These are phyloP conservation scores for Ammodytes marinus DNA, from an alignment of 2,113 vertebrate genomes.

Conservation along the genomic window DNA sequence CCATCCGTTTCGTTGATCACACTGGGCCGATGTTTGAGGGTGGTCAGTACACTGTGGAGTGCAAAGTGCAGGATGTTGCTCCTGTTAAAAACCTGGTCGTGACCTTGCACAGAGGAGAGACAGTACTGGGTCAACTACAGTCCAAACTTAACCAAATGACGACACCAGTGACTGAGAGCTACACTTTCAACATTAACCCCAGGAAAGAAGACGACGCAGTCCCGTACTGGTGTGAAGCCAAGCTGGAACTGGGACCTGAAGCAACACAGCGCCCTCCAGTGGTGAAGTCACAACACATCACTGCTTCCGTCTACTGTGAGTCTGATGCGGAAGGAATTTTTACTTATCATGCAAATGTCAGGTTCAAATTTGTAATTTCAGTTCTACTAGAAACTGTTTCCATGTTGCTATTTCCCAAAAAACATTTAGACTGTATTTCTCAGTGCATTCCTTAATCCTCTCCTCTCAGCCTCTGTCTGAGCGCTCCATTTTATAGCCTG, in stretches of 20 bases:
- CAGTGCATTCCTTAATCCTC: too few species aligned
- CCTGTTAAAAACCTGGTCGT: slow-evolving; percentile 49
- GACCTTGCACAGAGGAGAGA: slow-evolving; percentile 59
- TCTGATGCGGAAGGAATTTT: slow-evolving; percentile 4
- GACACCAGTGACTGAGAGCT: neutral
- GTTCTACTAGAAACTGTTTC: too few species aligned
- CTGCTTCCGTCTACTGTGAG: slow-evolving; percentile 56
- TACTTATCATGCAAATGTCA: too few species aligned
- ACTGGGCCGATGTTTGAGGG: slow-evolving; percentile 46
- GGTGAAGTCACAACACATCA: slow-evolving; percentile 17
- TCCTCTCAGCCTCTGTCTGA: too few species aligned
- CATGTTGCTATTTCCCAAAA: too few species aligned
- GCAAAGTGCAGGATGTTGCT: slow-evolving; percentile 47
- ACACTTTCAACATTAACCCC: neutral
- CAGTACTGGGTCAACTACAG: rapidly evolving
- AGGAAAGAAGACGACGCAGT: slow-evolving; percentile 38
- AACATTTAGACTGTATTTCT: too few species aligned
- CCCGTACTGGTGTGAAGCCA: slow-evolving; percentile 53
- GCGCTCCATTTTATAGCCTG: too few species aligned
- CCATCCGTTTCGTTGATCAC: slow-evolving; percentile 27
- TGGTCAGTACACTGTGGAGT: slow-evolving; percentile 52
- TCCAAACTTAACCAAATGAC: rapidly evolving
- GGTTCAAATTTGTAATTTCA: too few species aligned
- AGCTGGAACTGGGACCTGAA: slow-evolving; percentile 53
- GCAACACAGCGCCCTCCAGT: slow-evolving; percentile 12